Percentiles rank a stretch among this genome's conserved stretches.
phyloP scores from a whole-genome alignment of 2,888 invertebrate species.

The Neria commutata region DNA sequence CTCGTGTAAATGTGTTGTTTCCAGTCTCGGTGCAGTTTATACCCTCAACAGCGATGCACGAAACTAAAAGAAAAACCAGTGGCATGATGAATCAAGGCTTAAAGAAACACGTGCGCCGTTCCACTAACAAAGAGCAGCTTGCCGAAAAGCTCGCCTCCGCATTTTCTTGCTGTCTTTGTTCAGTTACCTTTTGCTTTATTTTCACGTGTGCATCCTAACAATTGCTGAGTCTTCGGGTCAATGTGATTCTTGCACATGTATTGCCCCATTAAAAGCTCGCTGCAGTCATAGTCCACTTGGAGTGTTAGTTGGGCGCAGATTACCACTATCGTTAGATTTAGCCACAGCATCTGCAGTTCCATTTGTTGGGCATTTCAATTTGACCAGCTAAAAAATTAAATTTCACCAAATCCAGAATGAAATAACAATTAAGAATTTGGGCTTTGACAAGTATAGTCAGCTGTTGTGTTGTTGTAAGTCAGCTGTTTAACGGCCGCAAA shows the following conservation, averaged over 20 bases:
- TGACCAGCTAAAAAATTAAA: too few relatives aligned
- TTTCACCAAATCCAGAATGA: too few relatives aligned
- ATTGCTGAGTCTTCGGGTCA: constrained; percentile 88
- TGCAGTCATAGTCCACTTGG: constrained; percentile 67
- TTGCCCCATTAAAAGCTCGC: constrained; percentile 76
- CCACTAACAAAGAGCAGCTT: too few relatives aligned
- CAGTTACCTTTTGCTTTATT: constrained; percentile 77
- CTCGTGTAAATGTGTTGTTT: constrained; percentile 79
- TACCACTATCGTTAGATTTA: constrained; percentile 31
- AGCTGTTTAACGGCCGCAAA: too few relatives aligned
- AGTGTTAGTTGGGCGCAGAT: constrained; percentile 27
- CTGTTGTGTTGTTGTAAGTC: too few relatives aligned
- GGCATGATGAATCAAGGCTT: constrained; percentile 15
- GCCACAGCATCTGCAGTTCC: constrained; percentile 33
- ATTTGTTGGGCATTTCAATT: too few relatives aligned
- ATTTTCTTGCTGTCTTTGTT: too few relatives aligned
- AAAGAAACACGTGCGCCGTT: constrained; percentile 34
- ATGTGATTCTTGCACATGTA: constrained; percentile 80
- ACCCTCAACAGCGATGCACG: constrained; percentile 82
- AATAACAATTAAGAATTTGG: too few relatives aligned
- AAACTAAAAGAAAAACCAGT: constrained; percentile 64
- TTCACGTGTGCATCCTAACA: constrained; percentile 77
- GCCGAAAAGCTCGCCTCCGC: too few relatives aligned
- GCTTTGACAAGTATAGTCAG: too few relatives aligned
- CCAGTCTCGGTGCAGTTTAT: constrained; percentile 81